Evolutionary conservation across 2,888 invertebrate species (phyloP).

Genomic region (Sericinus montela): DNA sequence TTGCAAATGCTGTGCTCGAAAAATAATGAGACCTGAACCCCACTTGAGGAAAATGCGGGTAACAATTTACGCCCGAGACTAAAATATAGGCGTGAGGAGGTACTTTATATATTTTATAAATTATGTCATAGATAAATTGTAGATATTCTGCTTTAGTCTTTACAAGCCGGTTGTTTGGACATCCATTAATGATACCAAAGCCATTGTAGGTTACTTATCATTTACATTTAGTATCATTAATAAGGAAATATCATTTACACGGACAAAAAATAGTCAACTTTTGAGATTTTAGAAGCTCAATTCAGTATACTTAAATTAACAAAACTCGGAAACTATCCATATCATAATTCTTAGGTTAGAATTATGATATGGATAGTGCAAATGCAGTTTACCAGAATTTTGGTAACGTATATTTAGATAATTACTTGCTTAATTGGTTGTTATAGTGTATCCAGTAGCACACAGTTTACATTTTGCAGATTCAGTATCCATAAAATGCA

Average conservation of each 20-base stretch:
- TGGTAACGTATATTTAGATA: background rate
- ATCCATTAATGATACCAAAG: no score
- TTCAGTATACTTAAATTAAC: no score
- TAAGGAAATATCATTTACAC: no score
- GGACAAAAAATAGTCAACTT: no score
- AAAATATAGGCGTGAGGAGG: conserved; percentile 13
- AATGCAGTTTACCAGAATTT: background rate
- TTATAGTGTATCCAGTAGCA: background rate
- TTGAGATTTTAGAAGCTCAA: no score
- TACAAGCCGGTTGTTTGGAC: no score
- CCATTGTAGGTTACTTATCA: no score
- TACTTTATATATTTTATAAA: conserved; percentile 10
- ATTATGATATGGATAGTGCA: no score
- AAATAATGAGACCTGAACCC: conserved; percentile 61
- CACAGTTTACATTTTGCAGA: background rate
- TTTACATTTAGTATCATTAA: no score
- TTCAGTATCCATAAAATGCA: background rate
- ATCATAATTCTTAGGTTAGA: no score
- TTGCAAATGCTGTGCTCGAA: conserved; percentile 54
- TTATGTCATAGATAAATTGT: background rate
- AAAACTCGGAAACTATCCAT: no score
- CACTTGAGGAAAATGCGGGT: conserved; percentile 45
- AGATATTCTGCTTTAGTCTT: no score
- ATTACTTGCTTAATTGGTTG: conserved; percentile 23
- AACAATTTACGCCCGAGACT: conserved; percentile 24